phyloP scores from a whole-genome alignment of 1,140 invertebrate genomes.

The Platyscapa corneri region DNA sequence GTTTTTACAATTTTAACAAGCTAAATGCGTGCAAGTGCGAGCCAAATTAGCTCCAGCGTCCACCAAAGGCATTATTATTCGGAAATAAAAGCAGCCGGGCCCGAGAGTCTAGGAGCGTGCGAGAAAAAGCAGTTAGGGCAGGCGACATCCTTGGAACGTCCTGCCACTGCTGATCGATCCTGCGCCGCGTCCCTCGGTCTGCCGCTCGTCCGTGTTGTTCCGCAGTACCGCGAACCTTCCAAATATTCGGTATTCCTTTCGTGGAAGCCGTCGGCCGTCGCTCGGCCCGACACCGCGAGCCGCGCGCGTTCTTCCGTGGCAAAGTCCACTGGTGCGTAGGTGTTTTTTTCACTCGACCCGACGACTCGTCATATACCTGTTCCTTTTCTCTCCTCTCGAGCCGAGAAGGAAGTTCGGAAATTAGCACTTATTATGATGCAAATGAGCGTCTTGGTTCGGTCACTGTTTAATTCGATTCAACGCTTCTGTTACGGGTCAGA shows the following conservation, averaged over 20 bases:
- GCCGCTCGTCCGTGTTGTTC: slow-evolving; percentile 1
- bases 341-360: slow-evolving; percentile 5
- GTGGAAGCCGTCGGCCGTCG: not conserved
- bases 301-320: slow-evolving; percentile 6
- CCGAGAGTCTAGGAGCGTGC: not conserved
- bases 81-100: not conserved
- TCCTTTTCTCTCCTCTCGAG: not conserved
- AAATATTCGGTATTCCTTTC: slow-evolving; percentile 48
- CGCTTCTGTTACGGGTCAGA: slow-evolving; percentile 18
- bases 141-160: slow-evolving; percentile 39
- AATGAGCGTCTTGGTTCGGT: slow-evolving; percentile 12
- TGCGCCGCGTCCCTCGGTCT: slow-evolving; percentile 16
- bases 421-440: slow-evolving; percentile 49
- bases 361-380: slow-evolving; percentile 11
- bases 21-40: too few species aligned
- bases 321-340: slow-evolving; percentile 28
- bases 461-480: slow-evolving; percentile 16
- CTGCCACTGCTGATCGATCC: not conserved
- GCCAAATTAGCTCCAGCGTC: too few species aligned
- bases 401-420: slow-evolving; percentile 43
- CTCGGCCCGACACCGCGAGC: not conserved
- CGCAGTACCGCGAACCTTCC: slow-evolving; percentile 42
- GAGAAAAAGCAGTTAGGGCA: not conserved
- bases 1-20: too few species aligned
- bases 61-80: not conserved